These are phyloP conservation scores for Yponomeuta malinellus DNA, from an alignment of 2,888 invertebrate species.

Conservation along the genomic window DNA sequence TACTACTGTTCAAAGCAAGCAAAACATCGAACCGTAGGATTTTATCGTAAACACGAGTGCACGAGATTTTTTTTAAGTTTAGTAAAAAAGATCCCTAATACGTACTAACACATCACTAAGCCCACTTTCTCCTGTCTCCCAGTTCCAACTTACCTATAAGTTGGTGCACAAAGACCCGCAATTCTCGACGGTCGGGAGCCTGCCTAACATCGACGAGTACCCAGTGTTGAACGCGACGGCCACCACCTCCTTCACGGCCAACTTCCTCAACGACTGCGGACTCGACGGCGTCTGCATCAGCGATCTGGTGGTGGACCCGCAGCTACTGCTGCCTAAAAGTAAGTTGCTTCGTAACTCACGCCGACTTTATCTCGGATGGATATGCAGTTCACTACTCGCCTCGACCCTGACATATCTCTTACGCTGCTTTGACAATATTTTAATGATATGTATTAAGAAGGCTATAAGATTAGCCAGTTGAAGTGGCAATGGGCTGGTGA, in stretches of 20 bases:
- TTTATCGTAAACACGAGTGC: too few species aligned
- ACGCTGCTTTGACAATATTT: too few species aligned
- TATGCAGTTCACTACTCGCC: neutral
- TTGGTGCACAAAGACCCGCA: conserved; percentile 81
- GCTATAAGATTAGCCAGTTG: too few species aligned
- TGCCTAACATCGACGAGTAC: conserved; percentile 84
- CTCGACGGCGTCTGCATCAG: conserved; percentile 91
- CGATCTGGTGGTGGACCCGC: conserved; percentile 81
- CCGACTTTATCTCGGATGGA: too few species aligned
- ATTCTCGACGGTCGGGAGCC: conserved; percentile 63
- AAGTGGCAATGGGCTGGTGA: too few species aligned
- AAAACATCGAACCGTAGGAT: too few species aligned
- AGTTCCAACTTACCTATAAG: conserved; percentile 89
- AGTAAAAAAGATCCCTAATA: too few species aligned
- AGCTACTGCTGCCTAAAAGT: conserved; percentile 77
- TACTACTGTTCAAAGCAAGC: too few species aligned
- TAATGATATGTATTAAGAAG: too few species aligned
- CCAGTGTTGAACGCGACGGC: conserved; percentile 94
- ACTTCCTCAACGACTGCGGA: conserved; percentile 95
- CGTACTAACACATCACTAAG: neutral
- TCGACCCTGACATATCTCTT: conserved; percentile 14
- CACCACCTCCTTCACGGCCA: conserved; percentile 85
- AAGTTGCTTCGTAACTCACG: conserved; percentile 20
- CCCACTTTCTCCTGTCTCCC: conserved; percentile 24
- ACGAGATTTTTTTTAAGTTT: too few species aligned